Evolutionary conservation across 2,113 vertebrate genomes (phyloP).

Genomic region (Capreolus pygargus): DNA sequence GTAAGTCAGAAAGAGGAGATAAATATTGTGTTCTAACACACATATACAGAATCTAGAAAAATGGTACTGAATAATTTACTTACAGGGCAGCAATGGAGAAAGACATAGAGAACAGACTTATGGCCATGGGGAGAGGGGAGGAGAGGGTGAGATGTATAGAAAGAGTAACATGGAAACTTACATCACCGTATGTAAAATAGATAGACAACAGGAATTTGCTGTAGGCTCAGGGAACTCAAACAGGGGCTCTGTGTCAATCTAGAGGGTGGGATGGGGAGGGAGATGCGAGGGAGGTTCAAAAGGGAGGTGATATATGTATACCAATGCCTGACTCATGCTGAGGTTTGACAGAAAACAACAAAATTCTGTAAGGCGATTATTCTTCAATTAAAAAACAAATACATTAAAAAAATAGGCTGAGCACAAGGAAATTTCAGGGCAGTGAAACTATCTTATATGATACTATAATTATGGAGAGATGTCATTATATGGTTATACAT

Average conservation of each 20-base stretch:
- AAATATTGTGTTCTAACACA: background rate
- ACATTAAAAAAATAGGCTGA: background rate
- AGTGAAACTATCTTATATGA: background rate
- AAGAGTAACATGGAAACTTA: background rate
- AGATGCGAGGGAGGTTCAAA: background rate
- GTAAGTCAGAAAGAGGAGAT: background rate
- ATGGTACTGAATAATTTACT: background rate
- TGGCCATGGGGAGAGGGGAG: background rate
- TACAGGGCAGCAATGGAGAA: background rate
- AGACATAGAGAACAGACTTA: background rate
- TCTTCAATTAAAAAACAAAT: background rate
- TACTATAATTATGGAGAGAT: background rate
- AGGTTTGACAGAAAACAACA: background rate
- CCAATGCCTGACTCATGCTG: background rate
- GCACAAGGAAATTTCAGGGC: background rate
- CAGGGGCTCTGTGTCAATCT: background rate
- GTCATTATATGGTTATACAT: background rate
- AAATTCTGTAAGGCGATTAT: background rate
- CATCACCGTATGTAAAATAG: background rate
- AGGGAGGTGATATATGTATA: background rate
- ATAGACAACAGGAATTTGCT: background rate
- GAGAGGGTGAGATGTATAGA: background rate
- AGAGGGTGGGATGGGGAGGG: background rate
- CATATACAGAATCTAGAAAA: background rate
- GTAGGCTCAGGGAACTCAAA: background rate